These are phyloP conservation scores for Eubasilissa regina DNA, from an alignment of 1,140 invertebrate species.

Conservation along the genomic window DNA sequence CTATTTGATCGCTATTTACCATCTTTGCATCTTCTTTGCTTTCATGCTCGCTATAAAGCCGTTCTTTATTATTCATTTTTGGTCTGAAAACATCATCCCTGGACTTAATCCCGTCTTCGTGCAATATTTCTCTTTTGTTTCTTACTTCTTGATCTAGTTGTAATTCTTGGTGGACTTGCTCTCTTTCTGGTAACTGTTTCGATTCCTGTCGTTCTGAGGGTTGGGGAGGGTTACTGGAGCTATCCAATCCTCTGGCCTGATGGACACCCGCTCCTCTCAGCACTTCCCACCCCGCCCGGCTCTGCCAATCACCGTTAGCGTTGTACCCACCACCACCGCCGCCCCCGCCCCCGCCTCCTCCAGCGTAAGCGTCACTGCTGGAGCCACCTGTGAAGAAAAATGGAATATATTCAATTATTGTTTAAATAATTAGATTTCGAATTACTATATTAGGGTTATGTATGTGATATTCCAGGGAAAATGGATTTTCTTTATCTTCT, in stretches of 20 bases:
- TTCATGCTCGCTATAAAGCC: no score
- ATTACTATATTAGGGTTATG: no score
- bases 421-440: no score
- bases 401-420: no score
- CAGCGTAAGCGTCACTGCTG: slow-evolving; percentile 44
- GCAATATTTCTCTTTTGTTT: slow-evolving; percentile 3
- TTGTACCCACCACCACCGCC: slow-evolving; percentile 66
- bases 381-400: slow-evolving; percentile 32
- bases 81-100: no score
- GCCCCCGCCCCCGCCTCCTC: slow-evolving; percentile 60
- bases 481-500: no score
- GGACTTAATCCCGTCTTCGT: background rate
- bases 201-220: slow-evolving; percentile 58
- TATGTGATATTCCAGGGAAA: no score
- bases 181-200: slow-evolving; percentile 57
- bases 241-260: slow-evolving; percentile 55
- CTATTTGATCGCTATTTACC: no score
- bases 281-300: slow-evolving; percentile 65
- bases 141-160: background rate
- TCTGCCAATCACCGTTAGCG: slow-evolving; percentile 69
- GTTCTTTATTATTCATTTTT: no score
- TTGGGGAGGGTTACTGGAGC: slow-evolving; percentile 58
- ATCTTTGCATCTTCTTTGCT: no score
- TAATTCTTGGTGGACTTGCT: background rate
- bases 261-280: slow-evolving; percentile 1